Evolutionary conservation across 2,113 vertebrate genomes (phyloP).

Genomic region (Platichthys flesus): DNA sequence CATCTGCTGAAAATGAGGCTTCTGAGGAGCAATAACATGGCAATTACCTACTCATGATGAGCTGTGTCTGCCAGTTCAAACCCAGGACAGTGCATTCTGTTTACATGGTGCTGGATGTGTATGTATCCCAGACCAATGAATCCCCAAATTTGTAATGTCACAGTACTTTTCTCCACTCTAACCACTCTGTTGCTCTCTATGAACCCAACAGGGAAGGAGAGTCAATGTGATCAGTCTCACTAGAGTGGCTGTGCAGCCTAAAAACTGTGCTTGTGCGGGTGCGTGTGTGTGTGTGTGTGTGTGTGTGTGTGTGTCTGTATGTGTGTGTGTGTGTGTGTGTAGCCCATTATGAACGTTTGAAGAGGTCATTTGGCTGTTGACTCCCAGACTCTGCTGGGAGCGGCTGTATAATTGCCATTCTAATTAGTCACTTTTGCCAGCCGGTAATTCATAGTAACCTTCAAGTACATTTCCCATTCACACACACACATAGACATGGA

Average conservation of each 20-base stretch:
- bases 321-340: conserved; percentile 8
- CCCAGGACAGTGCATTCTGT: background rate
- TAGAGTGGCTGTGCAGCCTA: conserved; percentile 26
- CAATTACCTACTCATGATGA: background rate
- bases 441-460: conserved; percentile 77
- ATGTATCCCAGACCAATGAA: background rate
- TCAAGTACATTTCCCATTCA: conserved; percentile 57
- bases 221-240: conserved; percentile 44
- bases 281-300: conserved; percentile 17
- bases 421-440: conserved; percentile 78
- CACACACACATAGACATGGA: conserved; percentile 11
- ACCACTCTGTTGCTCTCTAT: conserved; percentile 7
- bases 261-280: conserved; percentile 6
- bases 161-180: conserved; percentile 3
- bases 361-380: conserved; percentile 77
- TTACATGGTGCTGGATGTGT: background rate
- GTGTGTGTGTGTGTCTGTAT: background rate
- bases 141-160: background rate
- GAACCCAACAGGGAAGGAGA: conserved; percentile 24
- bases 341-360: conserved; percentile 63
- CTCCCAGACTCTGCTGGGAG: conserved; percentile 69
- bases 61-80: background rate
- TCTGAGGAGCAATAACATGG: no score
- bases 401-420: conserved; percentile 73
- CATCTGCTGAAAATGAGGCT: background rate